These are phyloP conservation scores for Oenanthe melanoleuca DNA, from an alignment of 2,113 vertebrate genomes.

Conservation along the genomic window DNA sequence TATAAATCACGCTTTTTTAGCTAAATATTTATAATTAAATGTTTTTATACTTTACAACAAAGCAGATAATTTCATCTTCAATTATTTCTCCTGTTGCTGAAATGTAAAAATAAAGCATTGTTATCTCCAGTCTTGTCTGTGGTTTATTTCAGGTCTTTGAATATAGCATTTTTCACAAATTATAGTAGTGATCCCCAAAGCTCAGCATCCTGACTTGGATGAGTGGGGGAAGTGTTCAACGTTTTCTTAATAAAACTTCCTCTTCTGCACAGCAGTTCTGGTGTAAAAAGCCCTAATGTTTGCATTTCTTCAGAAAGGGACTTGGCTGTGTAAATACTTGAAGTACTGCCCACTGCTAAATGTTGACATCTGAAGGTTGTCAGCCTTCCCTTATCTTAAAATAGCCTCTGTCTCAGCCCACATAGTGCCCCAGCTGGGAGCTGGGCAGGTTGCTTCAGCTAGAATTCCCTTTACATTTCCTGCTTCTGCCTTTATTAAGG, in stretches of 20 bases:
- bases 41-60: conserved; percentile 73
- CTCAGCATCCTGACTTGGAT: rapidly evolving
- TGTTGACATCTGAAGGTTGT: not conserved
- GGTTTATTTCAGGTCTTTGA: not conserved
- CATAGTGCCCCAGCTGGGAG: not conserved
- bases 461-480: not conserved
- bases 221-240: not conserved
- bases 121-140: conserved; percentile 11
- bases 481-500: not conserved
- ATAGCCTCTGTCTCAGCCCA: not conserved
- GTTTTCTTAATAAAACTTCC: not conserved
- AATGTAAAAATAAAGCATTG: conserved; percentile 57
- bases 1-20: conserved; percentile 71
- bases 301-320: not conserved
- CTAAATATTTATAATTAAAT: conserved; percentile 76
- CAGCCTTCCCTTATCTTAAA: conserved; percentile 1
- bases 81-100: conserved; percentile 66
- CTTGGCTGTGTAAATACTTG: not conserved
- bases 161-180: not conserved
- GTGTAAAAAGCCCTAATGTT: not conserved
- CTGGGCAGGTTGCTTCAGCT: not conserved
- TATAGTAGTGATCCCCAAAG: not conserved
- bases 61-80: conserved; percentile 63
- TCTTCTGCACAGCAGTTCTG: not conserved
- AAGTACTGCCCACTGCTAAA: not conserved